These are phyloP conservation scores for Leptinotarsa juncta DNA, from an alignment of 2,888 invertebrate genomes.

Conservation along the genomic window DNA sequence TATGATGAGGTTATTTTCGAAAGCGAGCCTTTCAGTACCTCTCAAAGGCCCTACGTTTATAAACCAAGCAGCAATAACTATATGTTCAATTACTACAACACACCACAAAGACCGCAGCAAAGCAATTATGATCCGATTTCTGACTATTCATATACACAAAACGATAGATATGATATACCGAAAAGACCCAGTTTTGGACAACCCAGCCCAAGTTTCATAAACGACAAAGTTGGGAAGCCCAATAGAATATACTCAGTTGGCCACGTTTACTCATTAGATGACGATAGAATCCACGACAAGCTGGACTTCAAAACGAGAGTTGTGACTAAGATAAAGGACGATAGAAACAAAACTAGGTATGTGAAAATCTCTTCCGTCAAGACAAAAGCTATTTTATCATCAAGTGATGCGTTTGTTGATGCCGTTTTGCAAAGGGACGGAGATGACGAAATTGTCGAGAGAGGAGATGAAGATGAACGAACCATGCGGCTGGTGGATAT, in stretches of 20 bases:
- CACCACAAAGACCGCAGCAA: slow-evolving; percentile 17
- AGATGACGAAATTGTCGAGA: slow-evolving; percentile 39
- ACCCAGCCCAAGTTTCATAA: slow-evolving; percentile 2
- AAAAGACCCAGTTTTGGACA: slow-evolving; percentile 38
- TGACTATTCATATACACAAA: slow-evolving; percentile 30
- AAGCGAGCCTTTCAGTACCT: slow-evolving; percentile 49
- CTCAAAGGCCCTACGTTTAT: slow-evolving; percentile 51
- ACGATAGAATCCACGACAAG: slow-evolving; percentile 47
- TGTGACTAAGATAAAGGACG: slow-evolving; percentile 31
- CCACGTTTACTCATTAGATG: slow-evolving; percentile 44
- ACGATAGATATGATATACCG: slow-evolving; percentile 42
- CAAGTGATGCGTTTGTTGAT: slow-evolving; percentile 38
- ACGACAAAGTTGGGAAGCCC: slow-evolving; percentile 24
- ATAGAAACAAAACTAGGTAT: slow-evolving; percentile 40
- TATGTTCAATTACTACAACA: slow-evolving; percentile 36
- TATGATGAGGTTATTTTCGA: slow-evolving; percentile 45
- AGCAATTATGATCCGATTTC: slow-evolving; percentile 30
- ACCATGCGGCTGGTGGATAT: slow-evolving; percentile 47
- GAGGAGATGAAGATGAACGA: slow-evolving; percentile 23
- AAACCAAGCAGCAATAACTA: slow-evolving; percentile 39
- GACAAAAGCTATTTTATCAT: slow-evolving; percentile 40
- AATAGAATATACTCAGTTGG: slow-evolving; percentile 37
- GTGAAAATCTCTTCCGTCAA: slow-evolving; percentile 54
- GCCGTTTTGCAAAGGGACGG: slow-evolving; percentile 46
- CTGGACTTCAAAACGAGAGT: slow-evolving; percentile 52